Base-by-base conservation (phyloP, 2,797 vertebrate species). In the Thalassophryne amazonica region DNA sequence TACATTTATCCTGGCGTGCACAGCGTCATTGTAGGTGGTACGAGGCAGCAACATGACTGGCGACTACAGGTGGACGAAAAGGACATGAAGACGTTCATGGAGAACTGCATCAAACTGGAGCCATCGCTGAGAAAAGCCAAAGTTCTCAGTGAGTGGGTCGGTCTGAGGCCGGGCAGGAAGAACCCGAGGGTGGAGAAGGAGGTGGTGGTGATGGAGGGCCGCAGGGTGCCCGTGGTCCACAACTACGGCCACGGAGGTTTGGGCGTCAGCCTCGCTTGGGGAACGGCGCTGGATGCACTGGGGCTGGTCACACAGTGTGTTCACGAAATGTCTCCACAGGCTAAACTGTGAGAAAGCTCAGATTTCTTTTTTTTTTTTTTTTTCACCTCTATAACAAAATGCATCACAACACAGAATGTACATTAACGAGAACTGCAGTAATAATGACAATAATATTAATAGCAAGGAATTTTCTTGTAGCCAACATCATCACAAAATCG, bases 231-330 rank as follows among this genome's bases (percentile, higher is more conserved):
- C 0, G 85, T 98, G 51, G 89, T 98, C 5, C 95, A 98, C 72
- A 94, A 97, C 83, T 98, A 98, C 0, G 97, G 97, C 6, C 97
- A 98, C 0, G 91, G 91, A 0, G 70, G 87, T 2, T 92, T 88
- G 33, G 97, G 97, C 0, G 84, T 96, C 55, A 89, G 89, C 0
- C 35, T 95, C 13, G 91, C 94, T 65, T 92, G 92, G 89, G 97
- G 95, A 2, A 93, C 91, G 0, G 94, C 93, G 7, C 60, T 90
- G 27, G 91, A 93, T 1, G 88, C 92, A 0, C 51, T 91, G 50
- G 56, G 31, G 35, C 69, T 98, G 65, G 91, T 97, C 21, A 61
- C 28, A 7, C 78, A 92, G 50, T 89, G 86, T 32, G 73, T 94
- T 16, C 51, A 24, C 3, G 81, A 89, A 17, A 74, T 33, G 21